Evolutionary conservation across 2,888 invertebrate genomes (phyloP).

Genomic region (Idaea dimidiata): DNA sequence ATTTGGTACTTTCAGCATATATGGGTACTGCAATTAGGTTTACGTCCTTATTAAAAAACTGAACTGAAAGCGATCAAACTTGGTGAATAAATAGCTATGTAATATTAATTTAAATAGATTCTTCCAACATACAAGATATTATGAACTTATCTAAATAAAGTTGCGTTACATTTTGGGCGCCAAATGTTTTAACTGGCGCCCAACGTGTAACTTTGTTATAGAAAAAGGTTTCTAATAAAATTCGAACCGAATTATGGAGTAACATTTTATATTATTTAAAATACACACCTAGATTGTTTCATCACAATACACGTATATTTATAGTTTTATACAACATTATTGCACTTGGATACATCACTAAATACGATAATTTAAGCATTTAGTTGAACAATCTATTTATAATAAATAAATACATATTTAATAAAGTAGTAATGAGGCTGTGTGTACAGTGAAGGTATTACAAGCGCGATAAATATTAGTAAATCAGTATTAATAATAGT

Average conservation of each 20-base stretch:
- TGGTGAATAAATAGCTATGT: too few relatives aligned
- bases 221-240: constrained; percentile 23
- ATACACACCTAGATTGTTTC: constrained; percentile 76
- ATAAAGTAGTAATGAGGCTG: background rate
- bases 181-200: constrained; percentile 11
- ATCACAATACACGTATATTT: constrained; percentile 67
- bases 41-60: too few relatives aligned
- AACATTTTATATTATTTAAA: constrained; percentile 79
- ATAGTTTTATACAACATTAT: constrained; percentile 68
- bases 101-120: too few relatives aligned
- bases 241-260: constrained; percentile 55
- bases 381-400: constrained; percentile 1
- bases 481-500: background rate
- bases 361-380: constrained; percentile 45
- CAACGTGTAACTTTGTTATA: constrained; percentile 11
- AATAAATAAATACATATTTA: background rate
- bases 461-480: background rate
- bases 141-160: too few relatives aligned
- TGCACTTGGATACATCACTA: constrained; percentile 70
- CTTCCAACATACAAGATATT: too few relatives aligned
- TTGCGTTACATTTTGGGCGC: background rate
- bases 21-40: too few relatives aligned
- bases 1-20: too few relatives aligned
- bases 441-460: background rate
- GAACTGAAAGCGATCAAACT: too few relatives aligned